A percentile compares a stretch with the other conserved stretches of the same genome.
These are phyloP conservation scores for Cancer borealis DNA, from an alignment of 2,888 invertebrate species.

Conservation along the genomic window DNA sequence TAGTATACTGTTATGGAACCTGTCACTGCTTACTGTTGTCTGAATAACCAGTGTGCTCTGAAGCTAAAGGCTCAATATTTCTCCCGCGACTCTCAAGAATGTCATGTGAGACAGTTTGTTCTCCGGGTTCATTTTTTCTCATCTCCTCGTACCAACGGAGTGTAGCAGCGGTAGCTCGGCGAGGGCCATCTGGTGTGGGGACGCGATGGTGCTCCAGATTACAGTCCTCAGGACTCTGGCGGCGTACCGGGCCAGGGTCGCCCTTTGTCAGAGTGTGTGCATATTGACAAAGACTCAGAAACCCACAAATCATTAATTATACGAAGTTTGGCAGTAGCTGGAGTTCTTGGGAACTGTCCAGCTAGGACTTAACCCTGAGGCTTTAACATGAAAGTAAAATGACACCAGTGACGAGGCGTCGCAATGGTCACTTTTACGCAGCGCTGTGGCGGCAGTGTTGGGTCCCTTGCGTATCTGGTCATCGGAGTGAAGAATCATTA, in stretches of 20 bases:
- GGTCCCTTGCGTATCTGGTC: conserved; percentile 74
- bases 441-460: conserved; percentile 49
- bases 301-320: conserved; percentile 76
- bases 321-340: conserved; percentile 76
- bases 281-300: conserved; percentile 77
- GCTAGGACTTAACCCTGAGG: conserved; percentile 50
- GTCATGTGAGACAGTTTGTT: background rate
- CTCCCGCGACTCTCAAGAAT: background rate
- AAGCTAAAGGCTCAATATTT: background rate
- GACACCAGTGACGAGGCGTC: conserved; percentile 38
- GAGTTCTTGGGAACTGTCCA: conserved; percentile 72
- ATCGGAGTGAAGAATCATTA: conserved; percentile 76
- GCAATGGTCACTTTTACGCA: conserved; percentile 22
- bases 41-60: background rate
- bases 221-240: background rate
- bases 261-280: conserved; percentile 76
- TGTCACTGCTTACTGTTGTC: background rate
- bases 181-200: conserved; percentile 35
- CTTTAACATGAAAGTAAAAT: background rate
- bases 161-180: background rate
- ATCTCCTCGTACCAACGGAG: background rate
- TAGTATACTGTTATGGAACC: background rate
- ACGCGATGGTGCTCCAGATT: conserved; percentile 54
- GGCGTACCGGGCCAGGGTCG: conserved; percentile 55
- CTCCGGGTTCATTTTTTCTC: background rate